Evolutionary conservation across 2,113 vertebrate species (phyloP), one percentile per base, ranked within the genome.

Genomic region (Hipposideros armiger): DNA sequence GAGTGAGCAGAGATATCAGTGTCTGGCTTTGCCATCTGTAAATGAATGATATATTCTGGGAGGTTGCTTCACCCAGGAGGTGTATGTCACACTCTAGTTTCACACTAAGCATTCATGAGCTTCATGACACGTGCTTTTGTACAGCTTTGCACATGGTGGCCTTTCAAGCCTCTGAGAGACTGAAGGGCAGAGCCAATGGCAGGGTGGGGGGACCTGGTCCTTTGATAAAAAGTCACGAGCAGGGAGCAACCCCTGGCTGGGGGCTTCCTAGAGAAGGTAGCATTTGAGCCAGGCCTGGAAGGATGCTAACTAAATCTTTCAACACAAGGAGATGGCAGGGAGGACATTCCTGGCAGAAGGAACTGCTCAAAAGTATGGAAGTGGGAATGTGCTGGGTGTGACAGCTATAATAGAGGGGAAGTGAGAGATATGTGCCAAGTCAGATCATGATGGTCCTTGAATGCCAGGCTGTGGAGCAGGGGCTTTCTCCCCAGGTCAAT

Each of bases 321-420:
- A 4, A 9, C 22, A 15, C 54, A 36, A 11, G 14, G 6, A 54
- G 54, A 14, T 4, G 10, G 13, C 8, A 28, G 67, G 69, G 58
- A 8, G 47, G 24, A 11, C 56, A 5, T 6, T 54, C 19, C 56
- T 28, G 47, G 69, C 10, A 9, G 45, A 22, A 22, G 62, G 70
- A 62, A 10, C 13, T 15, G 2, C 32, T 2, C 72, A 3, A 6
- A 32, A 14, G 28, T 13, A 30, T 17, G 85, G 26, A 0, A 0
- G 32, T 7, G 40, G 67, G 67, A 36, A 10, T 4, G 52, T 50
- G 58, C 50, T 3, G 4, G 32, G 4, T 7, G 54, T 50, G 64
- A 64, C 3, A 0, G 70, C 54, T 20, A 2, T 4, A 7, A 4
- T 0, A 8, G 28, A 45, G 40, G 10, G 47, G 14, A 30, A 47